Base-by-base conservation (phyloP, 1,140 invertebrate species). In the Aphis craccivora region DNA sequence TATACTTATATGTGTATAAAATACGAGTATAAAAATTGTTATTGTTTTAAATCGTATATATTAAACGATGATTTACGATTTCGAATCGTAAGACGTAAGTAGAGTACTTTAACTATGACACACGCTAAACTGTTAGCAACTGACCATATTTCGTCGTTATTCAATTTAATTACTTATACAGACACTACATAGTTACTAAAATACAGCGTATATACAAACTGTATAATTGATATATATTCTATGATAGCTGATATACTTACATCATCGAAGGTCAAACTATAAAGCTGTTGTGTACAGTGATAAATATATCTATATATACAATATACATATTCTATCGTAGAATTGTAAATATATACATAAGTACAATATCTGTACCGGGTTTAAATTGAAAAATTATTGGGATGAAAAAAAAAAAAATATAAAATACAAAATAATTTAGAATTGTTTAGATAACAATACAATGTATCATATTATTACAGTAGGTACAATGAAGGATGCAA, bases 221-320 rank as follows among this genome's bases (percentile, higher is more conserved):
- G 60, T 76, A 76, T 76, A 76, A 76, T 67, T 76, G 60, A 76
- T 30, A 76, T 76, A 76, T n/a, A 76, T 76, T 76, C 30, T n/a
- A 76, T 76, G 60, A 76, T 76, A 76, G 60, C 30, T 76, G 60
- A 76, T 76, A n/a, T n/a, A 76, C 60, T 76, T 76, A n/a, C n/a
- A 76, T n/a, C n/a, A 76, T n/a, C 60, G 60, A 76, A 76, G 60
- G 60, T 76, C 60, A 76, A 76, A 76, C 60, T n/a, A 30, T 35
- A 18, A 67, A 76, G n/a, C 30, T 76, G 60, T 76, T 76, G n/a
- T 6, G 4, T 76, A 76, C 60, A 76, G 60, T 76, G n/a, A 35
- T 76, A n/a, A 11, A 40, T 40, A 40, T 40, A 40, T 1, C 1
- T 40, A 45, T 45, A 45, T 67, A 25, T n/a, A 14, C n/a, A n/a